Base-by-base conservation (phyloP, 2,113 vertebrate genomes). In the Etheostoma spectabile region DNA sequence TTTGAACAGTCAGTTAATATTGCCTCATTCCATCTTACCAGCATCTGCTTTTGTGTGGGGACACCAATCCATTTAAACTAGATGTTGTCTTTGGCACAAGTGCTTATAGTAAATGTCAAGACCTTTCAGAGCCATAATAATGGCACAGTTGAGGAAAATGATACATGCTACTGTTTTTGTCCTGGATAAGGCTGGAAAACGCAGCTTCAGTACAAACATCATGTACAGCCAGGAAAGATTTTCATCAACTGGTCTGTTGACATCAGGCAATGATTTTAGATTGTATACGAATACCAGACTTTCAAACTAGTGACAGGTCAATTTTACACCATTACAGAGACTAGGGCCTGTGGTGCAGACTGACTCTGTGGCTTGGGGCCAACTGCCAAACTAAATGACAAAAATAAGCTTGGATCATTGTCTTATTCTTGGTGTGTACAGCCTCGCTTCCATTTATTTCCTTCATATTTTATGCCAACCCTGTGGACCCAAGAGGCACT, bases 301-400 rank as follows among this genome's bases (percentile, higher is more conserved):
- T 91, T 90, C 76, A 88, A 89, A 88, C 71, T 62, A 79, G 75
- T 93, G 93, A 91, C 91, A 91, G 86, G 93, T 94, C 88, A 91
- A 91, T 92, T 92, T 90, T 88, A 72, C 68, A 91, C 80, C 81
- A 88, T 91, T 90, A 91, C 60, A 82, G 62, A 78, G 76, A 80
- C 75, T 79, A 82, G 71, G 66, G 77, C 62, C 74, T 68, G 51
- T 73, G 73, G 83, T 78, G 55, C 69, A 66, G 71, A 70, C 65
- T 80, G 57, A 84, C 80, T 83, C 83, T 74, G 68, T 62, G 59
- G 86, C 77, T 81, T 77, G 76, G 74, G 82, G 69, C 75, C 52
- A 74, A 78, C 88, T 91, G 90, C 89, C 88, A 83, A 86, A 89
- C 70, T 61, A 80, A 86, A 89, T 88, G 82, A 92, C 86, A 79